Evolutionary conservation across 2,888 invertebrate species (phyloP).

Genomic region (Epicampocera succincta): DNA sequence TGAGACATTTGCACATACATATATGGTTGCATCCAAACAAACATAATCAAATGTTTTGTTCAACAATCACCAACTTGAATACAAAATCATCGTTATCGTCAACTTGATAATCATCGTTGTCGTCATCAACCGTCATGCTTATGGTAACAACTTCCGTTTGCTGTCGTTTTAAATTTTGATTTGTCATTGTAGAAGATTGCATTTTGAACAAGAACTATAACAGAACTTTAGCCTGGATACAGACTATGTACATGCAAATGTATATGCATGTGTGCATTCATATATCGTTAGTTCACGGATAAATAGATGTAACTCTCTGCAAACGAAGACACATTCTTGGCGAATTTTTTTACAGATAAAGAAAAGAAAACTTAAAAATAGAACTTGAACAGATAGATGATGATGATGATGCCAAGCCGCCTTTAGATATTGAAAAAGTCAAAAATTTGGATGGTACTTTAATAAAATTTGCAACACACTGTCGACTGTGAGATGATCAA

Average conservation of each 20-base stretch:
- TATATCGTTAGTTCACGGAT: not conserved
- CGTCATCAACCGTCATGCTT: slow-evolving; percentile 60
- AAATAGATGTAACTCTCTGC: no score
- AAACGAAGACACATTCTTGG: no score
- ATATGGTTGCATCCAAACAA: slow-evolving; percentile 24
- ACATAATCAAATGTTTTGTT: slow-evolving; percentile 59
- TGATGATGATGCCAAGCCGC: no score
- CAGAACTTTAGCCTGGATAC: not conserved
- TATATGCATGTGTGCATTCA: not conserved
- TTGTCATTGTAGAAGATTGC: slow-evolving; percentile 67
- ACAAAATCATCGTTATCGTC: slow-evolving; percentile 39
- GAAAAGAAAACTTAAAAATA: no score
- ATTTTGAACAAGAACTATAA: slow-evolving; percentile 42
- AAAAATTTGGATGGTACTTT: no score
- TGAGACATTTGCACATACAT: not conserved
- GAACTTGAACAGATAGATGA: no score
- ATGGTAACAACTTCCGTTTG: slow-evolving; percentile 69
- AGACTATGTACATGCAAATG: not conserved
- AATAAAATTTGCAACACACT: no score
- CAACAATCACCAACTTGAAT: slow-evolving; percentile 52
- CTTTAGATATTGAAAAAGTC: no score
- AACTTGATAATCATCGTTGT: slow-evolving; percentile 22
- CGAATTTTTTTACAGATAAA: no score
- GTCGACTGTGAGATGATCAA: no score
- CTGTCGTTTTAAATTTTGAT: slow-evolving; percentile 67